Base-by-base conservation (phyloP, 2,113 vertebrate genomes). In the Cervus canadensis region DNA sequence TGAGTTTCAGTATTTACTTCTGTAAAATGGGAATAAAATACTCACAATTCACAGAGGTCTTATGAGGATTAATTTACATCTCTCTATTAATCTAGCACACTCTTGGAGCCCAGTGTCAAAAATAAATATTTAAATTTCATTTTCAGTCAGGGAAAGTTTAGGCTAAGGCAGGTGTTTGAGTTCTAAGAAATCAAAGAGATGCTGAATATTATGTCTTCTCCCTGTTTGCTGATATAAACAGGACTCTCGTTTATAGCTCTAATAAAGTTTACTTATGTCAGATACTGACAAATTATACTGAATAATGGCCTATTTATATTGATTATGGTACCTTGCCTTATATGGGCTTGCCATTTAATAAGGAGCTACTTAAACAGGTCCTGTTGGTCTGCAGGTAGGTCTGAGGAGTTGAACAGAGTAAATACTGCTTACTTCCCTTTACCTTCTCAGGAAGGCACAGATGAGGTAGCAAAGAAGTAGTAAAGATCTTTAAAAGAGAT, bases 131-230 rank as follows among this genome's bases (percentile, higher is more conserved):
- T 85, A 92, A 86, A 94, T 9, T 78, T 30, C 79, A 21, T 52
- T 79, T 62, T 67, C 16, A 91, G 23, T 50, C 25, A 64, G 9
- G 33, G 30, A 74, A 97, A 62, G 14, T 14, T 16, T 17, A 82
- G 71, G 28, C 19, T 64, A 76, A 43, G 23, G 60, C 56, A 25
- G 59, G 36, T 57, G 67, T 33, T 92, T 60, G 16, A 96, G 76
- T 43, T 81, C 67, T 89, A 67, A 82, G 91, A 87, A 82, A 85
- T 91, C 78, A 95, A 64, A 96, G 79, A 95, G 43, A 92, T 90
- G 33, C 40, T 83, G 85, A 86, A 56, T 86, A 62, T 40, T 6
- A 45, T 7, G 0, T 71, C 50, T n/a, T 17, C 64, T 91, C 56
- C 56, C 13, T 33, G 57, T 11, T 19, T 94, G 81, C 40, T 56